These are phyloP conservation scores for Dysdera silvatica DNA, from an alignment of 1,140 invertebrate genomes.

Conservation along the genomic window DNA sequence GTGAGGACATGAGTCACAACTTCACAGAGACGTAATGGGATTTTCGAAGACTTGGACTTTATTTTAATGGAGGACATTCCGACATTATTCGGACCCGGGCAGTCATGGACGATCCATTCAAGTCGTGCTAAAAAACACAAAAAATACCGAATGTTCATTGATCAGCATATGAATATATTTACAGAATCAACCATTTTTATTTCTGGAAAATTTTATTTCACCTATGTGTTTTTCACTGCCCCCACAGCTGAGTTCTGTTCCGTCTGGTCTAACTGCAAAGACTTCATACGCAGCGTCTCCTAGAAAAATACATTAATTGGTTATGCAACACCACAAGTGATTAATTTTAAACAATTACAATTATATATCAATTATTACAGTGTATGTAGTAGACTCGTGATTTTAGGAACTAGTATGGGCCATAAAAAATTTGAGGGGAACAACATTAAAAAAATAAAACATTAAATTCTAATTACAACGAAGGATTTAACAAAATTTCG, in stretches of 20 bases:
- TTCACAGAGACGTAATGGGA: conserved; percentile 7
- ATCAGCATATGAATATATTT: background rate
- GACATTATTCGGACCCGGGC: conserved; percentile 11
- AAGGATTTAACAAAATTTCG: too few relatives aligned
- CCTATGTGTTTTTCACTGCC: background rate
- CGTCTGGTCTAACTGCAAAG: background rate
- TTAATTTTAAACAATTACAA: too few relatives aligned
- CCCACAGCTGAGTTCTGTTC: conserved; percentile 8
- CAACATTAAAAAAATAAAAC: too few relatives aligned
- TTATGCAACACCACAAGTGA: too few relatives aligned
- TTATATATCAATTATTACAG: too few relatives aligned
- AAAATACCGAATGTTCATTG: background rate
- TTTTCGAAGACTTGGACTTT: background rate
- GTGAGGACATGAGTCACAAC: conserved; percentile 7
- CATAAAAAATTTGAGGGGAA: too few relatives aligned
- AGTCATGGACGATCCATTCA: conserved; percentile 16
- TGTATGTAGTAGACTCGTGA: too few relatives aligned
- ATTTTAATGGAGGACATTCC: conserved; percentile 6
- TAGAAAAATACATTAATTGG: background rate
- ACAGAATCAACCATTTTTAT: background rate
- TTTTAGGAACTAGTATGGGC: too few relatives aligned
- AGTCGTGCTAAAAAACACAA: conserved; percentile 4
- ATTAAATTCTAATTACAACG: too few relatives aligned
- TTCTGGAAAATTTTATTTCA: background rate
- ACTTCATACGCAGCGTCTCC: conserved; percentile 17